phyloP scores from a whole-genome alignment of 2,888 invertebrate genomes.

The Galeruca laticollis region DNA sequence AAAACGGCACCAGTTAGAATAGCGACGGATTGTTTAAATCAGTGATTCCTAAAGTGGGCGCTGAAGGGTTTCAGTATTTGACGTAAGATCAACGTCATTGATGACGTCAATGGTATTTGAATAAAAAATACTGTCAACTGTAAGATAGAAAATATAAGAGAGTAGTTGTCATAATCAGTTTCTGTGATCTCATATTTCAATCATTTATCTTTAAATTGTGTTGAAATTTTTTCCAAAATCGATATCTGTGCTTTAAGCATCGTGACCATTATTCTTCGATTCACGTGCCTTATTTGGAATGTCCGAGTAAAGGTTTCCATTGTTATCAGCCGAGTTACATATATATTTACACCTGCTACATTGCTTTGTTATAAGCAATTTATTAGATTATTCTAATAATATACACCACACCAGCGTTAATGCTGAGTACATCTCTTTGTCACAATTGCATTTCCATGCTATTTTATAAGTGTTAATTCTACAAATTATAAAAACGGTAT shows the following conservation, averaged over 20 bases:
- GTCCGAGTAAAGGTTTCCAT: slow-evolving; percentile 54
- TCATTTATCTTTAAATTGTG: not conserved
- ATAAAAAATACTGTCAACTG: too few species aligned
- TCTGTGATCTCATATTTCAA: not conserved
- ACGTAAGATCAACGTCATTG: too few species aligned
- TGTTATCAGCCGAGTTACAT: slow-evolving; percentile 63
- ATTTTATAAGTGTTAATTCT: too few species aligned
- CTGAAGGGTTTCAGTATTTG: too few species aligned
- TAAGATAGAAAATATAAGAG: too few species aligned
- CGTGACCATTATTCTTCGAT: slow-evolving; percentile 54
- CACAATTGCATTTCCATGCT: not conserved
- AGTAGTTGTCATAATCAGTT: too few species aligned
- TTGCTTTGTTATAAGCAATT: slow-evolving; percentile 66
- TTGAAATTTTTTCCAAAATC: not conserved
- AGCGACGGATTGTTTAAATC: too few species aligned
- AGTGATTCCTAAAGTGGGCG: too few species aligned
- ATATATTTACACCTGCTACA: slow-evolving; percentile 63
- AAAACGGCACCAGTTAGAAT: too few species aligned
- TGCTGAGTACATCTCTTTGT: slow-evolving; percentile 12
- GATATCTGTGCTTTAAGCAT: slow-evolving; percentile 20
- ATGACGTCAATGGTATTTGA: too few species aligned
- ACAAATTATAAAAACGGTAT: too few species aligned
- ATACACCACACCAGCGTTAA: slow-evolving; percentile 42
- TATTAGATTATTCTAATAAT: slow-evolving; percentile 63
- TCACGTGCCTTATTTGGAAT: slow-evolving; percentile 57